Conservation (phyloP, 1,140 invertebrate genomes). For the Helicoverpa armigera region DNA sequence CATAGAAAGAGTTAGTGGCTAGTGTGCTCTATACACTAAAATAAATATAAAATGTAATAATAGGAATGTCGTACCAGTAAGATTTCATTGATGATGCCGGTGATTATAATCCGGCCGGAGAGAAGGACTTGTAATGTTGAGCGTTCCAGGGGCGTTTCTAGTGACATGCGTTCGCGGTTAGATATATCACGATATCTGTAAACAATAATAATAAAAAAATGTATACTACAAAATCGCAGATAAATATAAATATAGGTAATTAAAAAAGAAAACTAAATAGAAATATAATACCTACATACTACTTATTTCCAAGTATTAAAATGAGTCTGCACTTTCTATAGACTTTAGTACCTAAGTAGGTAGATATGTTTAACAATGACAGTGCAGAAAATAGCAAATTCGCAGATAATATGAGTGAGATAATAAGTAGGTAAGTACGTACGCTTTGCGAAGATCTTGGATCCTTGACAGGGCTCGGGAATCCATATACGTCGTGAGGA, state of each 20-base stretch:
- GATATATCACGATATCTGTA: constrained; percentile 58
- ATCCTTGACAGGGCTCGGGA: constrained; percentile 57
- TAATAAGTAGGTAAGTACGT: neutral
- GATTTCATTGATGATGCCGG: constrained; percentile 80
- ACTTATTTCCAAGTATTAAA: no score
- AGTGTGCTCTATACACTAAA: no score
- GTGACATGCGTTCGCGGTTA: constrained; percentile 57
- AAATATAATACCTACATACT: no score
- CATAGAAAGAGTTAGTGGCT: no score
- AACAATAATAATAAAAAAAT: constrained; percentile 28
- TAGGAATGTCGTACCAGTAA: constrained; percentile 61
- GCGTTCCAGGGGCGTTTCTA: constrained; percentile 62
- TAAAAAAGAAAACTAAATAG: no score
- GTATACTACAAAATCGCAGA: no score
- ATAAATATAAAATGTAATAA: neutral
- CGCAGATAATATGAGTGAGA: neutral
- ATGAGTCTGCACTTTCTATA: no score
- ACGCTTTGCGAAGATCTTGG: constrained; percentile 54
- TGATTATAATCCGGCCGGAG: constrained; percentile 78
- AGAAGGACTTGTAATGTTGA: constrained; percentile 77
- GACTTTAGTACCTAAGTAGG: no score
- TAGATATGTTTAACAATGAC: no score
- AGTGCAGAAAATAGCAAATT: neutral
- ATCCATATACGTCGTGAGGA: constrained; percentile 68
- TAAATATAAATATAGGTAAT: no score